A percentile compares a stretch with the other conserved stretches of the same genome.
phyloP scores from a whole-genome alignment of 2,797 vertebrate genomes.

The Rhabdomys pumilio region DNA sequence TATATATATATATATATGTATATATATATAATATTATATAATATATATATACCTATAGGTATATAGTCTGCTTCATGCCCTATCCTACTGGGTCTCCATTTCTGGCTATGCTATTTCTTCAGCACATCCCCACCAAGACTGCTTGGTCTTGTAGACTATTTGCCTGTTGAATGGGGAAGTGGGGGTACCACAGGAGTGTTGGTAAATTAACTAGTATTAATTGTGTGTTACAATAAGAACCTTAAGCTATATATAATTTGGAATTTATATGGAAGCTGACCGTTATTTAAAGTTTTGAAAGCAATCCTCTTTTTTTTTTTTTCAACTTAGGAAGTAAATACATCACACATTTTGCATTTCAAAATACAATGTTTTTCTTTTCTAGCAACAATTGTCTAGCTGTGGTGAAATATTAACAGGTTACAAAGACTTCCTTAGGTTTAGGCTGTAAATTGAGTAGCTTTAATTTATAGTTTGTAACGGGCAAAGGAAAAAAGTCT shows the following conservation, averaged over 20 bases:
- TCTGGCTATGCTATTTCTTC: conserved; percentile 26
- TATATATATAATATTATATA: too few species aligned
- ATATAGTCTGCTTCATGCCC: not conserved
- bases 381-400: conserved; percentile 71
- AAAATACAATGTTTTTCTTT: conserved; percentile 61
- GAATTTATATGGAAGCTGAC: conserved; percentile 52
- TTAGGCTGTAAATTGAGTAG: conserved; percentile 51
- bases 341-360: conserved; percentile 48
- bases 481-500: conserved; percentile 56
- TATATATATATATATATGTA: too few species aligned
- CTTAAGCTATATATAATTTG: conserved; percentile 52
- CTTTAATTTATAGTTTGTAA: conserved; percentile 63
- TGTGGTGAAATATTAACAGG: conserved; percentile 56
- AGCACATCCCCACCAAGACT: conserved; percentile 4
- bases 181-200: conserved; percentile 46
- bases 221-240: conserved; percentile 50
- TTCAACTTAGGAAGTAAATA: conserved; percentile 61
- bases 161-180: conserved; percentile 45
- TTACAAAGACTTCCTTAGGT: conserved; percentile 62
- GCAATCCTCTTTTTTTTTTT: conserved; percentile 24
- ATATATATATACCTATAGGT: too few species aligned
- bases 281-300: conserved; percentile 57
- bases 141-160: conserved; percentile 19
- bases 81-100: conserved; percentile 10
- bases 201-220: conserved; percentile 75